Conservation (phyloP, 2,888 invertebrate genomes). For the Archaeoteleia sp. region DNA sequence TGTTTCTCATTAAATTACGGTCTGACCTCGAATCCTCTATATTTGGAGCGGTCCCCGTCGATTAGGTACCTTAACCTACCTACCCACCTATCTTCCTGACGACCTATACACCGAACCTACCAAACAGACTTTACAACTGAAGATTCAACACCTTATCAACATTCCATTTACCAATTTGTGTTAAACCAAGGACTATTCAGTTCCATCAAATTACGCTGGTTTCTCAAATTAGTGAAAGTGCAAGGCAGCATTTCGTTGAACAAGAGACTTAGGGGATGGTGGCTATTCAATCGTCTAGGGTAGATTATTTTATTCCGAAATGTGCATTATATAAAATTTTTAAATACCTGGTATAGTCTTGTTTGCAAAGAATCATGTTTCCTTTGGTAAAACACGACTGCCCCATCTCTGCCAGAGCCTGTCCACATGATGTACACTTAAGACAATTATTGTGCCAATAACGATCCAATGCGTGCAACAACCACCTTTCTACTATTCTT, state of each 20-base stretch:
- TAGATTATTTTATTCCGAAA: too few species aligned
- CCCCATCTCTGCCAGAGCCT: constrained; percentile 92
- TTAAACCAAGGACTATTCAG: neutral
- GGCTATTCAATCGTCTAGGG: too few species aligned
- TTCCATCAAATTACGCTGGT: neutral
- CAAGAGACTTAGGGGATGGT: too few species aligned
- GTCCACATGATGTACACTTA: constrained; percentile 94
- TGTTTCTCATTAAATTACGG: constrained; percentile 74
- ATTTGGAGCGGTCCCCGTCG: constrained; percentile 71
- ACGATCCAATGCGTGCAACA: constrained; percentile 93
- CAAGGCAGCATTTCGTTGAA: too few species aligned
- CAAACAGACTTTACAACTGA: neutral
- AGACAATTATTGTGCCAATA: constrained; percentile 98
- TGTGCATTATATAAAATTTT: too few species aligned
- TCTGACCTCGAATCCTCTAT: constrained; percentile 73
- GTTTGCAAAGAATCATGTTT: constrained; percentile 96
- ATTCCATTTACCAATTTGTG: constrained; percentile 1
- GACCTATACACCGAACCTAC: neutral
- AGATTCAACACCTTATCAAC: neutral
- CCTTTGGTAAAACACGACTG: constrained; percentile 94
- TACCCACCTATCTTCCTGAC: constrained; percentile 18
- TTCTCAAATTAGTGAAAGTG: too few species aligned
- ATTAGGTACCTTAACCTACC: constrained; percentile 58
- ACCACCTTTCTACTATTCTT: constrained; percentile 93
- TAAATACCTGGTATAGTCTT: constrained; percentile 95